Conservation (phyloP, 2,888 invertebrate species). For the Choreutis nemorana region DNA sequence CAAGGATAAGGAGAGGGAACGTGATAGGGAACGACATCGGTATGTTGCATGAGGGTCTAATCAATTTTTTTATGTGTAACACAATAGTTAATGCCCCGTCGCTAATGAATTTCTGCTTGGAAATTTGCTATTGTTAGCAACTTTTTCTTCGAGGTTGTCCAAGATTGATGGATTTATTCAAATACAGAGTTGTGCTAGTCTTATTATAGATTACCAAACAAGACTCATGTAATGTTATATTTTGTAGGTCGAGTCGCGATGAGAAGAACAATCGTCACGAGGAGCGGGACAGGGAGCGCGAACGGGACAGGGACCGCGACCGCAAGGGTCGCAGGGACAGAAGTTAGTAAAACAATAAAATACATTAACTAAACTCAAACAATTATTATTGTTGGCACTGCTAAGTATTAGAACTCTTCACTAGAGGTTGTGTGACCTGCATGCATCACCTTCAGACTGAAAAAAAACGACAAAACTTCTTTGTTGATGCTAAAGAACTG, state of each 20-base stretch:
- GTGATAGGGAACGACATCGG: constrained; percentile 14
- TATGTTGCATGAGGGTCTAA: constrained; percentile 5
- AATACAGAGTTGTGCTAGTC: too few relatives aligned
- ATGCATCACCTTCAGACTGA: too few relatives aligned
- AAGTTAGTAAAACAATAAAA: constrained; percentile 24
- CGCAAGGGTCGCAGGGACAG: constrained; percentile 39
- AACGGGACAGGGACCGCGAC: constrained; percentile 21
- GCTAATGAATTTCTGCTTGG: background rate
- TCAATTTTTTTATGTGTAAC: too few relatives aligned
- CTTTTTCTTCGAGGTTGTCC: constrained; percentile 6
- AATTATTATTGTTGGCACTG: background rate
- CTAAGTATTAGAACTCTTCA: too few relatives aligned
- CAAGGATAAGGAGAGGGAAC: constrained; percentile 19
- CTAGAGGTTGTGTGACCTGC: too few relatives aligned
- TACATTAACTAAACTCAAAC: background rate
- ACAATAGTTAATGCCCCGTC: too few relatives aligned
- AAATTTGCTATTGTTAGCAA: too few relatives aligned
- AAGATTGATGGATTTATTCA: too few relatives aligned
- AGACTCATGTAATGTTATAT: too few relatives aligned
- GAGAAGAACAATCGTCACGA: constrained; percentile 15
- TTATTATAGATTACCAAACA: too few relatives aligned
- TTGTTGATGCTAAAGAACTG: too few relatives aligned
- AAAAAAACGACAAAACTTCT: too few relatives aligned
- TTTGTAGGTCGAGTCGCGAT: constrained; percentile 15
- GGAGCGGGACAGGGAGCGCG: constrained; percentile 14